Percentiles rank a stretch among this genome's conserved stretches.
phyloP scores from a whole-genome alignment of 2,888 invertebrate genomes.

The Perithous albicinctus region DNA sequence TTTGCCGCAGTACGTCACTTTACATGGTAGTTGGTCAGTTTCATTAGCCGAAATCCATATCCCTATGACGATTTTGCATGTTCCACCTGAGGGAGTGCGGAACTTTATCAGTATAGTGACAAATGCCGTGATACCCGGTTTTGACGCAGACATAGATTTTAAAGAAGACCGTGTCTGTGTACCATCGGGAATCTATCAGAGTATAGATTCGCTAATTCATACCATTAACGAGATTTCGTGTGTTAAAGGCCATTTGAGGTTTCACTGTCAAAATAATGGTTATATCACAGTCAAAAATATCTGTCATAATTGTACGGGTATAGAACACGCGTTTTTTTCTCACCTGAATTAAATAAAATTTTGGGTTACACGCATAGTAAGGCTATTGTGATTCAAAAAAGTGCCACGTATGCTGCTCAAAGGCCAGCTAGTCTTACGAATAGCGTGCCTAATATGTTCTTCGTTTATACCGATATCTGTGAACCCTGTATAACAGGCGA shows the following conservation, averaged over 20 bases:
- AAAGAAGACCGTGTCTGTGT: too few species aligned
- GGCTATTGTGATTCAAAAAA: background rate
- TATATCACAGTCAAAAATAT: conserved; percentile 8
- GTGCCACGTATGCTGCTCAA: background rate
- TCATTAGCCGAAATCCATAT: too few species aligned
- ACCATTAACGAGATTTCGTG: conserved; percentile 24
- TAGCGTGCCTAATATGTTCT: conserved; percentile 6
- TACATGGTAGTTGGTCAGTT: conserved; percentile 40
- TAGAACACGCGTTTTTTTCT: conserved; percentile 24
- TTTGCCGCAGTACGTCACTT: conserved; percentile 33
- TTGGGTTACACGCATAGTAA: conserved; percentile 1
- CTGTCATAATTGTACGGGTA: background rate
- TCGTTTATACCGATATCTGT: conserved; percentile 25
- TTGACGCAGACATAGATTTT: too few species aligned
- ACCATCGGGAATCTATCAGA: too few species aligned
- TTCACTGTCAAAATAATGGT: background rate
- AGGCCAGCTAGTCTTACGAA: background rate
- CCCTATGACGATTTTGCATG: too few species aligned
- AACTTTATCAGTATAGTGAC: too few species aligned
- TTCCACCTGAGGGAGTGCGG: too few species aligned
- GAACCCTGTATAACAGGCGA: conserved; percentile 22
- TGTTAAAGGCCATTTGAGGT: conserved; percentile 4
- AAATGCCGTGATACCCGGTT: too few species aligned
- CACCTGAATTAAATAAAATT: conserved; percentile 21
- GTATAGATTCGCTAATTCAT: conserved; percentile 6